Evolutionary conservation across 2,113 vertebrate genomes (phyloP).

Genomic region (Lophochroa leadbeateri): DNA sequence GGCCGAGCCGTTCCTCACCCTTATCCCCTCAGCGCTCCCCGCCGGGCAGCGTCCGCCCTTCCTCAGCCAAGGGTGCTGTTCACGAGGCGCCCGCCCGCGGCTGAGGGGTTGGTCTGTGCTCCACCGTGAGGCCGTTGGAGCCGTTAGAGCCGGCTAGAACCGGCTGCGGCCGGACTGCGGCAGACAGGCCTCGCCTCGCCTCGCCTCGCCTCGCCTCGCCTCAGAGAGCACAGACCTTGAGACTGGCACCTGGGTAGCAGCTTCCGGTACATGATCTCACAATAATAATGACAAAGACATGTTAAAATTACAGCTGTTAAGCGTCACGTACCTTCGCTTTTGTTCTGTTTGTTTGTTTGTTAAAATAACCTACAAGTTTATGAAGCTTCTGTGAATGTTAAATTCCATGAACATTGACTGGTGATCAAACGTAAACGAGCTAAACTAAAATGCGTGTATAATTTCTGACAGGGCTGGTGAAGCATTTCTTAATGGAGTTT

Average conservation of each 20-base stretch:
- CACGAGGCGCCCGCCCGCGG: too few relatives aligned
- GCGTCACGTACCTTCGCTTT: not conserved
- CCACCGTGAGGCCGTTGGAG: not conserved
- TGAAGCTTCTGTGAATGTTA: not conserved
- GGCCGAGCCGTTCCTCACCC: rapidly evolving
- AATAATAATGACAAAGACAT: not conserved
- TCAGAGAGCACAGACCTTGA: rapidly evolving
- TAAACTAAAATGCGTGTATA: not conserved
- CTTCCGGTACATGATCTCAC: not conserved
- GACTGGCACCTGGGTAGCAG: rapidly evolving
- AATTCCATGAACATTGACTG: not conserved
- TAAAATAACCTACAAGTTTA: not conserved
- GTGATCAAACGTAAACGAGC: not conserved
- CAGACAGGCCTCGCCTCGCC: rapidly evolving
- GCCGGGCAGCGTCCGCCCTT: not conserved
- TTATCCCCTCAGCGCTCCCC: too few relatives aligned
- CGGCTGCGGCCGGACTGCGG: rapidly evolving
- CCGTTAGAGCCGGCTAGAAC: too few relatives aligned
- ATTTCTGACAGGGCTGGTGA: not conserved
- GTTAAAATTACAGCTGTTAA: not conserved
- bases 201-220: not conserved
- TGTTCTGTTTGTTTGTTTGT: not conserved
- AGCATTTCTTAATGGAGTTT: not conserved
- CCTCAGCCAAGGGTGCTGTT: too few relatives aligned
- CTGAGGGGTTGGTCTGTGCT: not conserved